Conservation (phyloP, 2,113 vertebrate genomes). For the Sigmodon hispidus region DNA sequence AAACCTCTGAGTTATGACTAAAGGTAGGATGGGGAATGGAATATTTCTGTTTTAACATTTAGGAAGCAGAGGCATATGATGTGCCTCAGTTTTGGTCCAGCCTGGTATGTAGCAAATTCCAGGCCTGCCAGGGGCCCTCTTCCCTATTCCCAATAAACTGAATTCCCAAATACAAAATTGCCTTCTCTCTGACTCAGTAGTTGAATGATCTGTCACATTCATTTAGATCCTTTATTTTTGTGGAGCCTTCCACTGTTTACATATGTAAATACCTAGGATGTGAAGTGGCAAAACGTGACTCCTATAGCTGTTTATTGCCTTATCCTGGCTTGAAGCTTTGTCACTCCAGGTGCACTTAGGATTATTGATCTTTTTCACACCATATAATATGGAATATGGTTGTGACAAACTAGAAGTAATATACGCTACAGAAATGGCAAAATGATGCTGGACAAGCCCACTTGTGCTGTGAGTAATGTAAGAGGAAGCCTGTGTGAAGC, state of each 20-base stretch:
- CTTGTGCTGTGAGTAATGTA: background rate
- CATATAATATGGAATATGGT: no score
- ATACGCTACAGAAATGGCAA: background rate
- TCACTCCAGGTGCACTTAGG: no score
- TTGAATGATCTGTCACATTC: background rate
- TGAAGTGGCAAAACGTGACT: background rate
- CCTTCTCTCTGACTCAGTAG: background rate
- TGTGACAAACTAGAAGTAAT: no score
- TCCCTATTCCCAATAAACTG: background rate
- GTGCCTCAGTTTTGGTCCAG: background rate
- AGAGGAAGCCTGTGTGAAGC: rapidly evolving
- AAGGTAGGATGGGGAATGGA: background rate
- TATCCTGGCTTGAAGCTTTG: background rate
- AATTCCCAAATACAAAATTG: background rate
- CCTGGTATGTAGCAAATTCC: background rate
- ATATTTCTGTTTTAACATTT: background rate
- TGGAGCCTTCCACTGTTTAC: background rate
- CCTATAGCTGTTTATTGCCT: no score
- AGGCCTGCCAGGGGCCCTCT: background rate
- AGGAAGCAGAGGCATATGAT: background rate
- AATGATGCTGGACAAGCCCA: no score
- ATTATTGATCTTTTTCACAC: background rate
- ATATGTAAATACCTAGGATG: background rate
- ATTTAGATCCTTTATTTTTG: background rate
- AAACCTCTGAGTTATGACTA: background rate